Percentiles rank a stretch among this genome's conserved stretches.
Conservation (phyloP, 2,888 invertebrate genomes). For the Dryadula phaetusa region DNA sequence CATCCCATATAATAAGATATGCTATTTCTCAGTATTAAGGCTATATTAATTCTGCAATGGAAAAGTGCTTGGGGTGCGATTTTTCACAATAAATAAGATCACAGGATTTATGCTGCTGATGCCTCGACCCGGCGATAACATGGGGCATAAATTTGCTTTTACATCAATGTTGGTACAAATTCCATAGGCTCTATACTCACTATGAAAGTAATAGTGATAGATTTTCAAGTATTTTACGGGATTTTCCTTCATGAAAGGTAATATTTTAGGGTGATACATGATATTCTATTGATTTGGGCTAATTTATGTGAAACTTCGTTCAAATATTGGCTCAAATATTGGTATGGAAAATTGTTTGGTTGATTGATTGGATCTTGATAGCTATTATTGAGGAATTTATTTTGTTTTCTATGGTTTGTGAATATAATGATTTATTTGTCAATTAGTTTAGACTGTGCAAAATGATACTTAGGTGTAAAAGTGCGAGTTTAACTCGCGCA, state of each 20-base stretch:
- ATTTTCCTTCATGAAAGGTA: not conserved
- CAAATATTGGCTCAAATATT: conserved; percentile 9
- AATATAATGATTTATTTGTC: too few relatives aligned
- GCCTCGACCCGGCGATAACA: conserved; percentile 27
- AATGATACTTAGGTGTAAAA: too few relatives aligned
- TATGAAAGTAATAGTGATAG: conserved; percentile 8
- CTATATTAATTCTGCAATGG: conserved; percentile 42
- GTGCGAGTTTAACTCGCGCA: too few relatives aligned
- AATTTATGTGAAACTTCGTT: conserved; percentile 6
- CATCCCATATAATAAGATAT: conserved; percentile 13
- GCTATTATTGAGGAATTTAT: not conserved
- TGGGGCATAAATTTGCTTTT: conserved; percentile 34
- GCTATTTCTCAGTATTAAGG: conserved; percentile 4
- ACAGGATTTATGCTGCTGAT: conserved; percentile 45
- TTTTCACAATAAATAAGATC: conserved; percentile 63
- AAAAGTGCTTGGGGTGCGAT: conserved; percentile 49
- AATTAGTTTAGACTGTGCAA: too few relatives aligned
- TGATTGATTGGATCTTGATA: not conserved
- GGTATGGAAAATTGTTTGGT: not conserved
- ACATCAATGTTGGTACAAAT: conserved; percentile 38
- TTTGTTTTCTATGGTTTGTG: not conserved
- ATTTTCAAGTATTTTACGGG: conserved; percentile 15
- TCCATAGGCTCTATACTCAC: conserved; percentile 14
- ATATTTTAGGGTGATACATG: conserved; percentile 14
- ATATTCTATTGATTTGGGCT: not conserved